Base-by-base conservation (phyloP, 1,140 invertebrate species). In the Hirudo medicinalis region DNA sequence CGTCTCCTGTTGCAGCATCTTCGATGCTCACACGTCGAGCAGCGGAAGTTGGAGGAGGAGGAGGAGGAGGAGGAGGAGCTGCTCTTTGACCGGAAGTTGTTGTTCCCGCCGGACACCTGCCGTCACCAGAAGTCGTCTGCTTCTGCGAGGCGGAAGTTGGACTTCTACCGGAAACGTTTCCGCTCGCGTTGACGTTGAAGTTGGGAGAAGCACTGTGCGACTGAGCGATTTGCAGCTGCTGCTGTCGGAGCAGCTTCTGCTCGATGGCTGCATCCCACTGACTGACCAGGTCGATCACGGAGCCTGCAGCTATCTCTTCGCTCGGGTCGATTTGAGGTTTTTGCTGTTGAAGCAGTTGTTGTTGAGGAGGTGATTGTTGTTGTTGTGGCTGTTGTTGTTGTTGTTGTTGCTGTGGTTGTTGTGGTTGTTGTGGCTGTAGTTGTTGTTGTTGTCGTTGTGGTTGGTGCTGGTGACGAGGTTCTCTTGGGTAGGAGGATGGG, bases 261-360 rank as follows among this genome's bases (percentile, higher is more conserved):
- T 63, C 57, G 20, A 63, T 63, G 57, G 29, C 57, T n/a, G 57
- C 57, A 63, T 63, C 57, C 57, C 57, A 63, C 19, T 63, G 22
- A 20, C 57, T 63, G 9, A 63, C 29, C 29, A 25, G 8, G 57
- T 63, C 57, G 2, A n/a, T 63, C 19, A 63, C 57, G 17, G 57
- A 63, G 8, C 22, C 57, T 13, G 8, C 57, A 2, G 57, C 57
- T 22, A 25, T 32, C 19, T 22, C 22, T 63, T 63, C 57, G 29
- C 22, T 32, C 8, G 22, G 22, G 22, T 22, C 29, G 22, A 25
- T 32, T 63, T 8, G 57, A 25, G 57, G 29, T 63, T 63, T 22
- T n/a, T 11, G 57, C 19, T 63, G 57, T 63, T 63, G 57, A 1
- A 13, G 19, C 4, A 63, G 19, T n/a, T 22, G 57, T 63, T 25